Conservation (phyloP, 2,797 vertebrate genomes). For the Todus mexicanus region DNA sequence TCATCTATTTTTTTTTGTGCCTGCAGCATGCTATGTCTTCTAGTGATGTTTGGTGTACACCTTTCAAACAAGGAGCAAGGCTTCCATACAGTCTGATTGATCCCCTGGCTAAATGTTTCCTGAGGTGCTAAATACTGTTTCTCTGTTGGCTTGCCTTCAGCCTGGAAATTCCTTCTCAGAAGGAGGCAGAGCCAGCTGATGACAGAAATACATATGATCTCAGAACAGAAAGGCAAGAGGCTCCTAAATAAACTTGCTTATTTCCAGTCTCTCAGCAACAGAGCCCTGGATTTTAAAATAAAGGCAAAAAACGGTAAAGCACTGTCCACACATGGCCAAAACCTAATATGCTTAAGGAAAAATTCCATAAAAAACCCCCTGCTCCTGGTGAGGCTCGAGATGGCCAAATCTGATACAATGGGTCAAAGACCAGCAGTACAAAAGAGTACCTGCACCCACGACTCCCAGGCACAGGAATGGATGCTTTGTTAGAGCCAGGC, state of each 20-base stretch:
- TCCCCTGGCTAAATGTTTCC: neutral
- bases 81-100: neutral
- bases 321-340: neutral
- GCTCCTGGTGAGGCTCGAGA: neutral
- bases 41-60: neutral
- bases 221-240: constrained; percentile 10
- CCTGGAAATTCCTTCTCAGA: neutral
- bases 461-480: neutral
- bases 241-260: constrained; percentile 46
- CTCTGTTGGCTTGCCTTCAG: neutral
- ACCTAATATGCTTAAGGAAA: neutral
- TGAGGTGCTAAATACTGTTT: neutral
- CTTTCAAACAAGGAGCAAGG: neutral
- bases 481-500: neutral
- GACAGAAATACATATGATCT: neutral
- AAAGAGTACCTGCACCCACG: neutral
- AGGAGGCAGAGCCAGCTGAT: constrained; percentile 10
- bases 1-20: neutral
- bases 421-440: neutral
- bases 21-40: neutral
- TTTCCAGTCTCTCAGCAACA: constrained; percentile 40
- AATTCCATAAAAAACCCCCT: neutral
- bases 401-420: neutral
- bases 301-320: neutral
- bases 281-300: constrained; percentile 21